Evolutionary conservation across 1,140 invertebrate species (phyloP), one percentile per base, ranked within the genome.

Genomic region (Meloidogyne floridensis): DNA sequence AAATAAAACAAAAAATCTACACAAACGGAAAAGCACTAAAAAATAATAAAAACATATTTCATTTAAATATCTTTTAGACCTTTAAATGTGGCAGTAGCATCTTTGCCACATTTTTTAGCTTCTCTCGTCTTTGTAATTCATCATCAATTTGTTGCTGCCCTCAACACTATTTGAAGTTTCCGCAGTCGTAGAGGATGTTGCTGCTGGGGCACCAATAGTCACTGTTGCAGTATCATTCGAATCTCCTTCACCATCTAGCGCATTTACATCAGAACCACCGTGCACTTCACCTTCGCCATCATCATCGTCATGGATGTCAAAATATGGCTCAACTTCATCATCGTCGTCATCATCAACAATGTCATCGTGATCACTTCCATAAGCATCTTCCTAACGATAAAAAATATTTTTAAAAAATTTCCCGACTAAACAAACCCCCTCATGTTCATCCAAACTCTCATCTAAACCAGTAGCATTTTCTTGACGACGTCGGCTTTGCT

Each of bases 331-430:
- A 82, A 79, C 78, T 74, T 84, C 75, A 74, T 71, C 87, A 54
- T 82, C 81, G 8, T 81, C 75, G 75, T 71, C 87, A 54, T 82
- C 81, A 32, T 81, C 81, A 15, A 79, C 76, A 47, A 85, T 83
- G 3, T 79, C 88, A 59, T 79, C 88, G 56, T 92, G 91, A 6
- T 92, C 91, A 20, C 92, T 91, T 84, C 92, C 92, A 79, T 92
- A 91, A 65, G 91, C 42, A 74, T 80, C 78, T 8, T 73, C 43
- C 51, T 73, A 53, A 47, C 6, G 6, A 47, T 47, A 7, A 47
- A 65, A 65, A 65, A 65, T 7, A 54, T 2, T 54, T 65, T 20
- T 20, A 20, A 20, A 20, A n/a, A n/a, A 65, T n/a, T n/a, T n/a
- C 10, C 0, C 10, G 7, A 59, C 15, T 65, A 65, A 65, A 65